A percentile compares a stretch with the other conserved stretches of the same genome.
Evolutionary conservation across 64 coral and sea anemone species (phyloP).

Genomic region (Montipora capricornis): DNA sequence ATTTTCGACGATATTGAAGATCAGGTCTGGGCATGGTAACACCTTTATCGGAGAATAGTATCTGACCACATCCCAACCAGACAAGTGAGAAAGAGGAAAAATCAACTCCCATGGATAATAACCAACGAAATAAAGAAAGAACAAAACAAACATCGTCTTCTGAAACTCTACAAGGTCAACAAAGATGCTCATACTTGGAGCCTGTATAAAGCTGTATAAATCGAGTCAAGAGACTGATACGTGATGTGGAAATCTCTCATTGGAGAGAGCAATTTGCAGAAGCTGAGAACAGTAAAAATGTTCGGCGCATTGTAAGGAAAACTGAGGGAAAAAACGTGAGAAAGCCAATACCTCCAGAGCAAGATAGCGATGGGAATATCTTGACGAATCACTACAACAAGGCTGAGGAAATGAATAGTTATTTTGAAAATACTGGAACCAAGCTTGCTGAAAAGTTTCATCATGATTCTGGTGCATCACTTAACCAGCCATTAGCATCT

Average conservation of each 20-base stretch:
- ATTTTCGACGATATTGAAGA: constrained; percentile 51
- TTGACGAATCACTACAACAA: constrained; percentile 30
- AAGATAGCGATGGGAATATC: not conserved
- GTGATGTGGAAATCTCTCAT: constrained; percentile 1
- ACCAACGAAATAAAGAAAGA: too few relatives aligned
- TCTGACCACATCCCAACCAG: constrained; percentile 29
- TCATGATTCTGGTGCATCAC: not conserved
- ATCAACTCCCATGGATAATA: too few relatives aligned
- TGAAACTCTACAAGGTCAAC: not conserved
- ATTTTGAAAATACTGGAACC: constrained; percentile 5
- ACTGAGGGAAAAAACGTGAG: too few relatives aligned
- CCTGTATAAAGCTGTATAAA: not conserved
- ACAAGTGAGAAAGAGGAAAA: constrained; percentile 11
- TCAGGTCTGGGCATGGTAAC: constrained; percentile 36
- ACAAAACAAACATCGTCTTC: too few relatives aligned
- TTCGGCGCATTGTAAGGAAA: too few relatives aligned
- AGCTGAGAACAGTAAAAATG: not conserved
- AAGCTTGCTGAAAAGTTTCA: constrained; percentile 1
- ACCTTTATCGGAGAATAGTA: constrained; percentile 25
- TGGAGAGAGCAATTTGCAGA: constrained; percentile 10
- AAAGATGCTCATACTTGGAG: constrained; percentile 5
- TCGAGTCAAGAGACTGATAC: not conserved
- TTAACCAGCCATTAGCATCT: not conserved
- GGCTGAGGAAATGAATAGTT: constrained; percentile 2
- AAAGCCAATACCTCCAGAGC: too few relatives aligned